phyloP scores from a whole-genome alignment of 2,797 vertebrate species.

The Buceros bicornis region DNA sequence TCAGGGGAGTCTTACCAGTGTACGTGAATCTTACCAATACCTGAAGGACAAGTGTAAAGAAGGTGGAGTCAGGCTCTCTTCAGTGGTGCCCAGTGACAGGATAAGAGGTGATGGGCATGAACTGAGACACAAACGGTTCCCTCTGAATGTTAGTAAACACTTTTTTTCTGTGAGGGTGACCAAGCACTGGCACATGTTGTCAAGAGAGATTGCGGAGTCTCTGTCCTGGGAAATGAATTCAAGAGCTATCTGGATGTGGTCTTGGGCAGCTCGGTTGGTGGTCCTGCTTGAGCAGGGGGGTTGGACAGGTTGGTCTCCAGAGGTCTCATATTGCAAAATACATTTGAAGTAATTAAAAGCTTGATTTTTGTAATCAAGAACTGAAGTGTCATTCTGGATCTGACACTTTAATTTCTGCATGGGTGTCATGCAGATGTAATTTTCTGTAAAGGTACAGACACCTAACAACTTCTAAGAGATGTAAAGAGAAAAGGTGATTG shows the following conservation, averaged over 20 bases:
- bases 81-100: background rate
- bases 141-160: background rate
- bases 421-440: fast-evolving
- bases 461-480: background rate
- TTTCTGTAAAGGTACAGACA: background rate
- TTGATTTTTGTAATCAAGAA: background rate
- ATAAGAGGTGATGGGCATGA: background rate
- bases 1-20: background rate
- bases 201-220: background rate
- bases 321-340: background rate
- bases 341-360: background rate
- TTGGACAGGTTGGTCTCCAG: background rate
- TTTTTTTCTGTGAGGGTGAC: background rate
- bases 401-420: background rate
- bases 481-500: background rate
- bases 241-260: fast-evolving
- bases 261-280: background rate
- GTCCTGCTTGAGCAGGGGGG: background rate
- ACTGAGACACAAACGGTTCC: background rate
- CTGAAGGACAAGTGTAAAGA: background rate
- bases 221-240: background rate
- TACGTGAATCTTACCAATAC: too few species aligned
- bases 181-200: background rate
- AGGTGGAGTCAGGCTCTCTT: background rate
- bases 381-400: background rate